Base-by-base conservation (phyloP, 1,140 invertebrate species). In the Tetraneura akinire region DNA sequence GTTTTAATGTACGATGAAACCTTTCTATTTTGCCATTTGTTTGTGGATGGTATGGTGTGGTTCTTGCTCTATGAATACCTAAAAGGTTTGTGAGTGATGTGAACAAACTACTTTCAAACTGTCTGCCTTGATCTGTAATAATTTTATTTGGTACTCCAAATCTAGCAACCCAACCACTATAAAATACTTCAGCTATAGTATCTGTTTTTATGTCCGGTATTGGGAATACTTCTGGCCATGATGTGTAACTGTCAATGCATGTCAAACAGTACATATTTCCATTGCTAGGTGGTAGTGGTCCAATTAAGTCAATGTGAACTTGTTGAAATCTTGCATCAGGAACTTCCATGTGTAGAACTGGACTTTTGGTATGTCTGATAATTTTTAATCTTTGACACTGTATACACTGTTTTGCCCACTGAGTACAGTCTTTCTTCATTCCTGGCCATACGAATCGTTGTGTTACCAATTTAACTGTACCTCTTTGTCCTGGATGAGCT, bases 101-200 rank as follows among this genome's bases (percentile, higher is more conserved):
- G 13, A 81, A 57, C 3, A 78, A 14, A 1, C 49, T 26, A 0
- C 83, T 82, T 66, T 86, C 84, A 66, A 87, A 87, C 82, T 87
- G 86, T 2, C 82, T 47, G 0, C 84, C 84, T 83, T 82, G 85
- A 78, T 88, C 87, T 0, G 86, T 86, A 0, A 85, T 87, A 8
- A 88, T 84, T 10, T 32, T 64, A 0, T 26, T 5, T 8, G 86
- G 85, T 3, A 81, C 45, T 1, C 87, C 86, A 81, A 85, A 88
- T 11, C 85, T 81, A 2, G 83, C 47, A 13, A 87, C 83, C 84
- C 85, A 86, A 5, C 62, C 45, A 1, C 4, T 80, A 11, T 62
- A 32, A 23, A 80, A 62, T 0, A 29, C 32, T 37, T 57, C 42
- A 1, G 84, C 83, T 1, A 86, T 83, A 10, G 84, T 84, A 60